These are phyloP conservation scores for Uropsilus gracilis DNA, from an alignment of 2,113 vertebrate genomes.

Conservation along the genomic window DNA sequence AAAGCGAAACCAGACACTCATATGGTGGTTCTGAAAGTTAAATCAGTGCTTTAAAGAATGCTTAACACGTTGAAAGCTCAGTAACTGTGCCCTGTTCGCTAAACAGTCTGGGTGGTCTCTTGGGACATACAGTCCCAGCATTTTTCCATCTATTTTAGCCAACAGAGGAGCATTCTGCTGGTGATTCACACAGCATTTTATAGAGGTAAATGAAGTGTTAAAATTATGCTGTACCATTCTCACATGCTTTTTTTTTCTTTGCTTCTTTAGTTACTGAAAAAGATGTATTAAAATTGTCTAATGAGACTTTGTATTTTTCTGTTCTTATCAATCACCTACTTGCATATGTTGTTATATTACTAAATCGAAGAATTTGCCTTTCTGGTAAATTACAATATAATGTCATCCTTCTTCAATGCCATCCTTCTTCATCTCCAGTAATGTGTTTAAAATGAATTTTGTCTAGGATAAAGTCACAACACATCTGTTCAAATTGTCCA, in stretches of 20 bases:
- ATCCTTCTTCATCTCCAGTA: not conserved
- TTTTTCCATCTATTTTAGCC: not conserved
- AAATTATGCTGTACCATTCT: not conserved
- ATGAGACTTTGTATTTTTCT: not conserved
- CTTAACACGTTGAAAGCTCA: not conserved
- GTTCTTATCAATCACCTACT: not conserved
- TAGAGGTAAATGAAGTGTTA: not conserved
- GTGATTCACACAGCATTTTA: not conserved
- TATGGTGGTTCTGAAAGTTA: not conserved
- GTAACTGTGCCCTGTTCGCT: not conserved
- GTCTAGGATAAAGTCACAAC: not conserved
- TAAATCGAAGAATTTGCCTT: not conserved
- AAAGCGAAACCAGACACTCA: not conserved
- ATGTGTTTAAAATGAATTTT: not conserved
- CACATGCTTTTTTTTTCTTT: not conserved
- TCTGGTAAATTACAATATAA: not conserved
- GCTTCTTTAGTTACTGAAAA: constrained; percentile 12
- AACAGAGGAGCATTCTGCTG: not conserved
- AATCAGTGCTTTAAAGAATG: not conserved
- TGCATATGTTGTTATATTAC: not conserved
- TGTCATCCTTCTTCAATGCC: not conserved
- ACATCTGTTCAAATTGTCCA: not conserved
- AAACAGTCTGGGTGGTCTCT: not conserved
- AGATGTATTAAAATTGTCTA: not conserved
- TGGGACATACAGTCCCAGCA: accelerated